Conservation (phyloP, 2,113 vertebrate genomes). For the Mohoua ochrocephala region DNA sequence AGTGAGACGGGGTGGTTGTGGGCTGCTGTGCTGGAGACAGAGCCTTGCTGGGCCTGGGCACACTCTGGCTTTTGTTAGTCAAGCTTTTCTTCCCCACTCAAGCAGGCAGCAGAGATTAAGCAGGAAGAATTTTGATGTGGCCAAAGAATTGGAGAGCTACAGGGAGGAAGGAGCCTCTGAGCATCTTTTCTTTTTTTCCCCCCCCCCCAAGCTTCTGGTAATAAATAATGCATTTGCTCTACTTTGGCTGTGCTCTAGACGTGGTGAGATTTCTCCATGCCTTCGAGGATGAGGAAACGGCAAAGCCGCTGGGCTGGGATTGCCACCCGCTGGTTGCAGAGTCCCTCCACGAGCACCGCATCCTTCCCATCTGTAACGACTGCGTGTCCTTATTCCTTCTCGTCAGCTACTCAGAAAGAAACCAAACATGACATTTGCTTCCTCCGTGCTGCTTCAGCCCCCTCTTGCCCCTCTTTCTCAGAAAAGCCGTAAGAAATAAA, state of each 20-base stretch:
- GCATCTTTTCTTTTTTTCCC: not conserved
- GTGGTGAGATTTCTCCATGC: not conserved
- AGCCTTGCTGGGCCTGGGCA: not conserved
- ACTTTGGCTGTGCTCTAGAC: not conserved
- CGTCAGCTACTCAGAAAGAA: not conserved
- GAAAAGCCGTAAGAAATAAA: slow-evolving; percentile 22
- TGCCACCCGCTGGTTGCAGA: rapidly evolving
- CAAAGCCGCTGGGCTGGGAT: not conserved
- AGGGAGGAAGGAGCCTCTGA: not conserved
- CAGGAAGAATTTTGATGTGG: slow-evolving; percentile 30
- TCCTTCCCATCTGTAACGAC: not conserved
- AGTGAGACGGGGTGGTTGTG: not conserved
- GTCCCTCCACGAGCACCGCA: rapidly evolving
- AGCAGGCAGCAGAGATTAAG: not conserved
- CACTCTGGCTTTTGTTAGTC: not conserved
- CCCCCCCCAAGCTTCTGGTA: not conserved
- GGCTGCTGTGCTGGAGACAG: not conserved
- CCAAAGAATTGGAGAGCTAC: not conserved
- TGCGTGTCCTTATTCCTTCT: not conserved
- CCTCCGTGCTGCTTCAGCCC: slow-evolving; percentile 29
- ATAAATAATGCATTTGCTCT: slow-evolving; percentile 50
- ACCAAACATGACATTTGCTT: slow-evolving; percentile 7
- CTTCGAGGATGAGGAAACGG: not conserved
- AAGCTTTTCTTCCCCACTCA: not conserved
- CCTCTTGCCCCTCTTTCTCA: not conserved